A percentile compares a stretch with the other conserved stretches of the same genome.
phyloP scores from a whole-genome alignment of 2,113 vertebrate genomes.

The Pithys albifrons region DNA sequence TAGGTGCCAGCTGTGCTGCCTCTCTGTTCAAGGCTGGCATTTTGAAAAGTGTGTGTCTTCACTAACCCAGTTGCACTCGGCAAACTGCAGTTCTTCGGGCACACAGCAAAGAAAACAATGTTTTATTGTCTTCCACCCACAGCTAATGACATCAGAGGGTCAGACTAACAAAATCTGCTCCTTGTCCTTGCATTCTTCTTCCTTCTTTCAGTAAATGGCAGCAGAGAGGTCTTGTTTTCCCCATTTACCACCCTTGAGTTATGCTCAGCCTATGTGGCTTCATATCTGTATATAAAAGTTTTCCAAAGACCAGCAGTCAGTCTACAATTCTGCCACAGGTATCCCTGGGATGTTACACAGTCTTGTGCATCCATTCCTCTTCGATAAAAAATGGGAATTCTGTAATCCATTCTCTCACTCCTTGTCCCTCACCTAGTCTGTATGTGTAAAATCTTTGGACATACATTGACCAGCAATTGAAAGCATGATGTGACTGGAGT shows the following conservation, averaged over 20 bases:
- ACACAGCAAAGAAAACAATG: background rate
- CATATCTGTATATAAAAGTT: background rate
- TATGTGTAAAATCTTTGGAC: background rate
- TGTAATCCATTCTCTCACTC: background rate
- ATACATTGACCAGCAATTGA: background rate
- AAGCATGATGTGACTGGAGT: background rate
- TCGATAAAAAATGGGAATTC: background rate
- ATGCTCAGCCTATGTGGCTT: background rate
- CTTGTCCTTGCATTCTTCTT: background rate
- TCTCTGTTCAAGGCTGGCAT: background rate
- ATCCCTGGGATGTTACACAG: background rate
- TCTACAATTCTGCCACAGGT: background rate
- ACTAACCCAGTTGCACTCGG: background rate
- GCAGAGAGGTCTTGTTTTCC: background rate
- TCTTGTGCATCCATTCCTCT: background rate
- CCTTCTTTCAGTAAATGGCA: background rate
- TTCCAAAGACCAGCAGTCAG: background rate
- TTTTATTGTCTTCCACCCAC: slow-evolving; percentile 9
- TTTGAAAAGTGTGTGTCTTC: background rate
- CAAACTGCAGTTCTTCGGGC: background rate
- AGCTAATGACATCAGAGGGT: background rate
- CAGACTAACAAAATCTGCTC: slow-evolving; percentile 28
- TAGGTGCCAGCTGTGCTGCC: background rate
- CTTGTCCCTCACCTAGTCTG: background rate
- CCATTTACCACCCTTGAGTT: background rate